These are phyloP conservation scores for Sphaerophoria taeniata DNA, from an alignment of 2,888 invertebrate genomes.

Conservation along the genomic window DNA sequence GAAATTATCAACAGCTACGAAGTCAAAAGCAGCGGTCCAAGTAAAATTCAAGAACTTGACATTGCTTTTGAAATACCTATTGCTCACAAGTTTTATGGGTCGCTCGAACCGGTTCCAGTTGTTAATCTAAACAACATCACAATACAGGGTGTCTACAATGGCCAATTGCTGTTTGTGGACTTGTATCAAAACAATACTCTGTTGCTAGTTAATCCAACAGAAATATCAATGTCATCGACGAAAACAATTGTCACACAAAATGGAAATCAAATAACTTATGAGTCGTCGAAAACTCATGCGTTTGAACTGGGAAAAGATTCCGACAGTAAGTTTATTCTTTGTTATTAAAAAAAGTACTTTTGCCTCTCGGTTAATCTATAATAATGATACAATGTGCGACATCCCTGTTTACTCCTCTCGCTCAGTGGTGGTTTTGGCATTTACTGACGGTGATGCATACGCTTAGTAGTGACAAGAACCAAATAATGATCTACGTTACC, in stretches of 20 bases:
- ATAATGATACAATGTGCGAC: no score
- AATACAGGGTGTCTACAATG: slow-evolving; percentile 80
- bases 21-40: slow-evolving; percentile 82
- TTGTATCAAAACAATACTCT: slow-evolving; percentile 80
- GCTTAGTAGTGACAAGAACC: no score
- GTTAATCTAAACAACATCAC: slow-evolving; percentile 80
- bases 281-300: slow-evolving; percentile 32
- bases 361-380: no score
- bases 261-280: slow-evolving; percentile 65
- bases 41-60: slow-evolving; percentile 80
- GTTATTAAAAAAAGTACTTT: background rate
- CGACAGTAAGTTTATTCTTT: slow-evolving; percentile 43
- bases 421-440: no score
- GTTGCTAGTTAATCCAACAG: slow-evolving; percentile 79
- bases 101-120: slow-evolving; percentile 78
- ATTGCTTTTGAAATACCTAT: slow-evolving; percentile 80
- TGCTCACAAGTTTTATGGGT: slow-evolving; percentile 79
- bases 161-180: slow-evolving; percentile 79
- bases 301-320: slow-evolving; percentile 46
- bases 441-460: no score
- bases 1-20: slow-evolving; percentile 81
- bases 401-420: no score
- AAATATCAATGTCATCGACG: slow-evolving; percentile 76
- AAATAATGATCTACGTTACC: no score
- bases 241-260: slow-evolving; percentile 69